Conservation (phyloP, 2,888 invertebrate genomes). For the Nemurella pictetii region DNA sequence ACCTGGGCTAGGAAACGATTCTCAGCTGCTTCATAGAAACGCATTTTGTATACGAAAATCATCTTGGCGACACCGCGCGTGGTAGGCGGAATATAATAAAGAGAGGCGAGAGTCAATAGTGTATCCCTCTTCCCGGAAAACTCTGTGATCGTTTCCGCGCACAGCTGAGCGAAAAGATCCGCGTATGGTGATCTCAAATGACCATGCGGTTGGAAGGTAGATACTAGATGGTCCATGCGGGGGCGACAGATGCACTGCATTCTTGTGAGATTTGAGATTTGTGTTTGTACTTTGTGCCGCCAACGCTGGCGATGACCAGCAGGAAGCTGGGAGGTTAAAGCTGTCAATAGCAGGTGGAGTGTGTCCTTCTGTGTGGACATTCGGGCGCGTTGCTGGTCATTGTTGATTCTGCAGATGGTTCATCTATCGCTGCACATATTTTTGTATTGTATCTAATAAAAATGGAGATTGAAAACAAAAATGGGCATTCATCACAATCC, state of each 20-base stretch:
- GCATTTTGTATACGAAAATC: conserved; percentile 1
- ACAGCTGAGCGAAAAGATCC: not conserved
- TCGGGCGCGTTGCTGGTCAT: not conserved
- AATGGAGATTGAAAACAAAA: conserved; percentile 1
- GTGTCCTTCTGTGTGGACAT: not conserved
- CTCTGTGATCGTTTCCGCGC: not conserved
- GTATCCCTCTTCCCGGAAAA: not conserved
- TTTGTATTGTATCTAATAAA: not conserved
- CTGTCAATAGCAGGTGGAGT: too few species aligned
- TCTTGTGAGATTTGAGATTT: not conserved
- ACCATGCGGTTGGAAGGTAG: not conserved
- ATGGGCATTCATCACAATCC: not conserved
- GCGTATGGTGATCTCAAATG: not conserved
- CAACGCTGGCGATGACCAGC: not conserved
- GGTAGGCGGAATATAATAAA: not conserved
- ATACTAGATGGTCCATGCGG: not conserved
- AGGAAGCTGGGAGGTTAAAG: not conserved
- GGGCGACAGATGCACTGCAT: not conserved
- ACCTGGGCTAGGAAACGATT: not conserved
- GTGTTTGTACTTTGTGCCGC: not conserved
- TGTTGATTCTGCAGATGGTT: conserved; percentile 12
- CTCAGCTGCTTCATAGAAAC: conserved; percentile 9
- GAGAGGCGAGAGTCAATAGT: not conserved
- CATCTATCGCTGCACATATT: not conserved
- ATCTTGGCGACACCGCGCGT: not conserved